These are phyloP conservation scores for Homalodisca vitripennis DNA, from an alignment of 1,140 invertebrate species.

Conservation along the genomic window DNA sequence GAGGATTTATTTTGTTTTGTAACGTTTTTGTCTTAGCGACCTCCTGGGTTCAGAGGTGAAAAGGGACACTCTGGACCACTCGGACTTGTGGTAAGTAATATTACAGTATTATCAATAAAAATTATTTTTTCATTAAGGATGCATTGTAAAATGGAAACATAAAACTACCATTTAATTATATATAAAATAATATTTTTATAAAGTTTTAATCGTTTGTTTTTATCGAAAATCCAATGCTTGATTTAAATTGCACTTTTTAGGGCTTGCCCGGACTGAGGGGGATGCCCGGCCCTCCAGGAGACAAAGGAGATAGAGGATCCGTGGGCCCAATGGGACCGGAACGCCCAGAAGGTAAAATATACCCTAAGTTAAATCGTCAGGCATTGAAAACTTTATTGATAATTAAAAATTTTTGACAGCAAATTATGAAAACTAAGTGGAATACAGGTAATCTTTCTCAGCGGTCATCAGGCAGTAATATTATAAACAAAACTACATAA, in stretches of 20 bases:
- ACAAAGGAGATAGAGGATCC: constrained; percentile 69
- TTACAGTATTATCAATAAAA: neutral
- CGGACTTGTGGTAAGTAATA: constrained; percentile 60
- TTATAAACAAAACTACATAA: too few relatives aligned
- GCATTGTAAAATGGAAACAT: too few relatives aligned
- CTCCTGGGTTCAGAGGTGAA: constrained; percentile 63
- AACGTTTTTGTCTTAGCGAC: too few relatives aligned
- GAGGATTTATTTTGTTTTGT: too few relatives aligned
- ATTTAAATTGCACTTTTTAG: too few relatives aligned
- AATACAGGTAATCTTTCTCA: too few relatives aligned
- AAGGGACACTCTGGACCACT: constrained; percentile 72
- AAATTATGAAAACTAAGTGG: too few relatives aligned
- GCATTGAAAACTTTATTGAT: neutral
- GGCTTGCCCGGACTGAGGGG: constrained; percentile 71
- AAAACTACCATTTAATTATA: neutral
- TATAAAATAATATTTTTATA: too few relatives aligned
- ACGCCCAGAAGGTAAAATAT: constrained; percentile 57
- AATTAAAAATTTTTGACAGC: neutral
- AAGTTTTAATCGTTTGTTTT: too few relatives aligned
- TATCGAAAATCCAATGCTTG: too few relatives aligned
- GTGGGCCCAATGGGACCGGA: constrained; percentile 60
- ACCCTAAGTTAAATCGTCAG: too few relatives aligned
- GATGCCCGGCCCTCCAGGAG: constrained; percentile 59
- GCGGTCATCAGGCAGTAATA: too few relatives aligned
- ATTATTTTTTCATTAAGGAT: neutral